Percentiles rank a stretch among this genome's conserved stretches.
These are phyloP conservation scores for Argyra leucocephala DNA, from an alignment of 2,888 invertebrate species.

Conservation along the genomic window DNA sequence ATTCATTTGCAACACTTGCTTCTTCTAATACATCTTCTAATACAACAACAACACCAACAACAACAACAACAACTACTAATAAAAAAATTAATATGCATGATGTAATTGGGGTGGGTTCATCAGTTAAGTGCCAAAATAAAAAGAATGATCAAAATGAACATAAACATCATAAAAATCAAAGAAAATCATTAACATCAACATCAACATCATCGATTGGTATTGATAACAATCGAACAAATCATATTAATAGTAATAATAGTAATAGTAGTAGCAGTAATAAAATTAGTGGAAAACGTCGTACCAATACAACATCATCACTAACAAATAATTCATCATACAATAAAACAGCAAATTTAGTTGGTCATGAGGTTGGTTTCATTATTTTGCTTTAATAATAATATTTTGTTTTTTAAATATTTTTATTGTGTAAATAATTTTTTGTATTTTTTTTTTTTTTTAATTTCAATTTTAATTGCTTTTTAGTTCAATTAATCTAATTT, in stretches of 20 bases:
- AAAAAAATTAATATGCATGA: background rate
- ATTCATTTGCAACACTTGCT: background rate
- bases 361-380: slow-evolving; percentile 30
- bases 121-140: background rate
- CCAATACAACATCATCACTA: slow-evolving; percentile 24
- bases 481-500: slow-evolving; percentile 6
- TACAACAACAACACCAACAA: background rate
- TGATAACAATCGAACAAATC: background rate
- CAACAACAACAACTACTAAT: background rate
- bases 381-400: background rate
- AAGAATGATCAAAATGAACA: background rate
- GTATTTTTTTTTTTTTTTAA: background rate
- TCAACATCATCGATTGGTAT: slow-evolving; percentile 22
- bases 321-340: slow-evolving; percentile 21
- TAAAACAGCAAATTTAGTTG: slow-evolving; percentile 17
- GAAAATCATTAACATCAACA: slow-evolving; percentile 33
- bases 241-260: too few relatives aligned
- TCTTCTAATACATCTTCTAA: background rate
- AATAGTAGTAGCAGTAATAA: background rate
- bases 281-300: background rate
- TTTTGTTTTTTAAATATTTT: background rate
- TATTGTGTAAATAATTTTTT: background rate
- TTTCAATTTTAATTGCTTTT: background rate
- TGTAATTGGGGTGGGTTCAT: background rate
- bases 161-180: slow-evolving; percentile 14